Base-by-base conservation (phyloP, 2,888 invertebrate species). In the Paralinhomoeus sp. region DNA sequence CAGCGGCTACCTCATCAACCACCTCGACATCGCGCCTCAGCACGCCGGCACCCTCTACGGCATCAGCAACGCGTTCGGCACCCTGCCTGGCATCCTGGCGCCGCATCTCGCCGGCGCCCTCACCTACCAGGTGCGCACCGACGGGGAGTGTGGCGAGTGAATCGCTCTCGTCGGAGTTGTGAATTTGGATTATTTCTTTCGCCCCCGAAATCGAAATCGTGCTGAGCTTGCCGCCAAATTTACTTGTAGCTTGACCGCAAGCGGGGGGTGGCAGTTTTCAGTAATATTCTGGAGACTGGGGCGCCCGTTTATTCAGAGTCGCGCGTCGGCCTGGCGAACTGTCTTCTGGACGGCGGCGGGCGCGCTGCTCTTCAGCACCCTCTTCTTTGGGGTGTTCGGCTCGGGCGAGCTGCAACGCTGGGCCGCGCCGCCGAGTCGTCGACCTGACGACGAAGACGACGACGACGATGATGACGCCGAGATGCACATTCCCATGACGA, bases 1-100 rank as follows among this genome's bases (percentile, higher is more conserved):
- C 47, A 52, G 57, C 45, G 64, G 64, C 20, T 63, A 53, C 52
- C 47, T 61, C n/a, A 58, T 63, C 45, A 64, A 64, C 48, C 62
- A 61, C 47, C 61, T 64, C 48, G 64, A 64, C 50, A 57, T 64
- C 41, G 63, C 62, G 23, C 64, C 64, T 12, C 52, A 54, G 5
- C 62, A 55, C 47, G 63, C 64, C 20, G 64, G 64, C 1, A 58
- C 63, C 13, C 47, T 64, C 37, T 61, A 62, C 50, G 64, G 63
- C 9, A 56, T 64, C 31, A 53, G 59, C n/a, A 64, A 64, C 50
- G 58, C 62, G 13, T 49, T 62, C 24, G 61, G 60, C n/a, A 54
- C 62, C 21, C 53, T 59, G 2, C 57, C 63, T 15, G 64, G 64
- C 9, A 62, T 64, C 50, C 46, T 63, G 22, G 60, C 62, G 1